Base-by-base conservation (phyloP, 2,888 invertebrate genomes). In the Hemithea aestivaria region DNA sequence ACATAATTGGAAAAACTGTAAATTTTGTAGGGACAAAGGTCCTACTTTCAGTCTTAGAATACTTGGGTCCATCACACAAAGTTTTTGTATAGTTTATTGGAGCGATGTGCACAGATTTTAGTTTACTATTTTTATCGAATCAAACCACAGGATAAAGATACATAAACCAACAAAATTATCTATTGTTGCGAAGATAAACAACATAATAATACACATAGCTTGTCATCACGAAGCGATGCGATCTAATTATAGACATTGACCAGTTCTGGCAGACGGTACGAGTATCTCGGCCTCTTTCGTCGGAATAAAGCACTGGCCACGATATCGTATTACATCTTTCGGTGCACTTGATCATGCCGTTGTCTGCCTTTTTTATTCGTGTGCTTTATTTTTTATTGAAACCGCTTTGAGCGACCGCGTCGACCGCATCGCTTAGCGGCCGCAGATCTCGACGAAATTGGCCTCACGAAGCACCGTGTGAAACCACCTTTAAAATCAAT, bases 261-360 rank as follows among this genome's bases (percentile, higher is more conserved):
- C 36, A 53, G 53, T 48, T 45, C 41, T 40, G 40, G 48, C 46
- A 42, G 44, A 27, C 47, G n/a, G n/a, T n/a, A n/a, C n/a, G 36
- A 31, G 49, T 45, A 58, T 54, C 54, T 56, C 37, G 33, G 21
- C 35, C 21, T 25, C 30, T 42, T 29, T 36, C 50, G 49, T 59
- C 58, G 57, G 63, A 65, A 72, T 76, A 73, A 73, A 65, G 73
- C 72, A 66, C 73, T 65, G 66, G 56, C 68, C 67, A 65, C 62
- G 69, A 70, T 83, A 82, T 84, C 84, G 63, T 62, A 72, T 84
- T 83, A 81, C 84, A 77, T 73, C 73, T 73, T 53, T 73, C 75
- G 73, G 76, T 73, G 72, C 74, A 79, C 80, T 81, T 83, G 83
- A 83, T 82, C 82, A 79, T 79, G 73, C 73, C 72, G 79, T 77